Percentiles rank a stretch among this genome's conserved stretches.
These are phyloP conservation scores for Acridotheres tristis DNA, from an alignment of 2,797 vertebrate species.

Conservation along the genomic window DNA sequence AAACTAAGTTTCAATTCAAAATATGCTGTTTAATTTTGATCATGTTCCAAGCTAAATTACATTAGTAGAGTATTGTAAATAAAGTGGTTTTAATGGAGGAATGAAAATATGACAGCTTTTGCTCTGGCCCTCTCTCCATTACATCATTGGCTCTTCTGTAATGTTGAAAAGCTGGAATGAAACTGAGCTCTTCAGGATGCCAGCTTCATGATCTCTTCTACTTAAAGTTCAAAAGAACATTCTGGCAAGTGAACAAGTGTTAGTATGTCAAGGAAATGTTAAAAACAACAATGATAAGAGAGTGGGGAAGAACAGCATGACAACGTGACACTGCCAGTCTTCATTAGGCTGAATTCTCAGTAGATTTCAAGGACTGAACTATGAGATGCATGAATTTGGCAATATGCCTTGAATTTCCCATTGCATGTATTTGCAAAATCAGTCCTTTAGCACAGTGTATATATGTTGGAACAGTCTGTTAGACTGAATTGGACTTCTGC, in stretches of 20 bases:
- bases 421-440: not conserved
- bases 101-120: not conserved
- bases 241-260: constrained; percentile 1
- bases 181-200: not conserved
- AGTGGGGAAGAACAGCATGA: not conserved
- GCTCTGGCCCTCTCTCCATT: not conserved
- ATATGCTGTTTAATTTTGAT: not conserved
- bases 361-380: not conserved
- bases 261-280: not conserved
- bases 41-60: not conserved
- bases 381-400: not conserved
- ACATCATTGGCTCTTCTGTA: not conserved
- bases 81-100: not conserved
- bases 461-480: not conserved
- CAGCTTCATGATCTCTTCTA: not conserved
- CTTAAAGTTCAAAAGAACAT: constrained; percentile 10
- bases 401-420: not conserved
- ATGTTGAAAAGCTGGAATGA: not conserved
- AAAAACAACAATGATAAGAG: not conserved
- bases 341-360: not conserved
- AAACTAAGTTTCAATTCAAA: constrained; percentile 1
- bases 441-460: not conserved
- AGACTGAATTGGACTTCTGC: not conserved
- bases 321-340: not conserved
- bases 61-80: not conserved